These are phyloP conservation scores for Lepidocyrtoides sp. DNA, from an alignment of 2,888 invertebrate species.

Conservation along the genomic window DNA sequence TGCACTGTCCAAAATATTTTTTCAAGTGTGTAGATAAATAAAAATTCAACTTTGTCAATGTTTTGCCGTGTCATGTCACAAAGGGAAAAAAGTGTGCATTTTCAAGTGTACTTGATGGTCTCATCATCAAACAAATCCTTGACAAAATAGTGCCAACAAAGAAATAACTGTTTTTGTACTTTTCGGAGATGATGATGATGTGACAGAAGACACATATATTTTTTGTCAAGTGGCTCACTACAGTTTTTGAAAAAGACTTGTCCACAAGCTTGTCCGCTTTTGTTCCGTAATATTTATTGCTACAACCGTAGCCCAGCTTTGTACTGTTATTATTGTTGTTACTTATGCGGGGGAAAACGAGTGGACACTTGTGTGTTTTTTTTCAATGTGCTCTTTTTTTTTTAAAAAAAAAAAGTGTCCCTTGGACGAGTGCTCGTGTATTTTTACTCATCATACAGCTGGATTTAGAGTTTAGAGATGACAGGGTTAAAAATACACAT, in stretches of 20 bases:
- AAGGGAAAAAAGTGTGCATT: conserved; percentile 22
- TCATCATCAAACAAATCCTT: conserved; percentile 13
- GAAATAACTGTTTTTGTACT: not conserved
- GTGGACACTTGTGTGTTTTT: conserved; percentile 46
- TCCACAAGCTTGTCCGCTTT: not conserved
- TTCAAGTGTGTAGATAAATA: conserved; percentile 2
- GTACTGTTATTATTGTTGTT: not conserved
- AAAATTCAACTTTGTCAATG: not conserved
- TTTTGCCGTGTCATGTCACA: conserved; percentile 23
- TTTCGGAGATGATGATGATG: not conserved
- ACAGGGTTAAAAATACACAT: conserved; percentile 44
- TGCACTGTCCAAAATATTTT: not conserved
- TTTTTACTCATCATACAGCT: not conserved
- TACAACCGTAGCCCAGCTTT: not conserved
- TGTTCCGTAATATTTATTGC: not conserved
- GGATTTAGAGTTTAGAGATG: conserved; percentile 20
- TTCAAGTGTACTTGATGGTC: conserved; percentile 52
- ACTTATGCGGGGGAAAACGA: not conserved
- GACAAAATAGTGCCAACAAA: not conserved
- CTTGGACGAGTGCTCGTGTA: conserved; percentile 13
- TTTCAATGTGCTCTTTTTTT: not conserved
- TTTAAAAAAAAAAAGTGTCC: conserved; percentile 40
- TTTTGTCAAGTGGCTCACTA: conserved; percentile 36
- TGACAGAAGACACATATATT: not conserved
- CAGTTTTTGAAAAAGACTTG: conserved; percentile 21